Percentiles rank a stretch among this genome's conserved stretches.
Evolutionary conservation across 2,113 vertebrate genomes (phyloP).

Genomic region (Myrmophylax atrothorax): DNA sequence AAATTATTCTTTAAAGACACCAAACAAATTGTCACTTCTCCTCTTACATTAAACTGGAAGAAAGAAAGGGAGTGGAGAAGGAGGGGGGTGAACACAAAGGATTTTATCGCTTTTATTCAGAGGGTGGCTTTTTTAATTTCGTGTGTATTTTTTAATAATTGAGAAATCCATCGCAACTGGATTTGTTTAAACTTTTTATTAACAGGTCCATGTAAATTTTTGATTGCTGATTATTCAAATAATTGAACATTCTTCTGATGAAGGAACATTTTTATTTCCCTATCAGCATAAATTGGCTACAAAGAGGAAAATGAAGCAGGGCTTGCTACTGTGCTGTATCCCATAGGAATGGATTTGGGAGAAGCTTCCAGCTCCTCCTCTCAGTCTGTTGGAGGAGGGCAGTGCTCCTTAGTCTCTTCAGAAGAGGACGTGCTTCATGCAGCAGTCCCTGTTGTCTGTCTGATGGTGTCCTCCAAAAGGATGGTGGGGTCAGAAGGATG

Average conservation of each 20-base stretch:
- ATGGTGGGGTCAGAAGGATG: background rate
- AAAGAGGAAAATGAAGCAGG: background rate
- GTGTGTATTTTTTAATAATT: constrained; percentile 71
- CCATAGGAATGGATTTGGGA: background rate
- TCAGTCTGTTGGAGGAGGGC: background rate
- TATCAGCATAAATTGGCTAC: constrained; percentile 46
- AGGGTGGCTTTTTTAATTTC: constrained; percentile 53
- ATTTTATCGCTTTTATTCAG: constrained; percentile 72
- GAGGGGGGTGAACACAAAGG: constrained; percentile 56
- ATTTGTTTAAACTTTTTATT: constrained; percentile 72
- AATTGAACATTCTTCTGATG: constrained; percentile 56
- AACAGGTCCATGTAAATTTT: constrained; percentile 59
- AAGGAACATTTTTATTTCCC: constrained; percentile 55
- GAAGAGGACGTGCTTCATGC: background rate
- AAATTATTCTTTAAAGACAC: constrained; percentile 87
- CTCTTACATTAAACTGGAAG: constrained; percentile 77
- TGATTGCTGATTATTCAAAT: constrained; percentile 64
- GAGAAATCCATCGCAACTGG: constrained; percentile 55
- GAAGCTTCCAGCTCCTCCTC: background rate
- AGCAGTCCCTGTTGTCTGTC: background rate
- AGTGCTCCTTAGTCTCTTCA: background rate
- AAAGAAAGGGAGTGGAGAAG: constrained; percentile 56
- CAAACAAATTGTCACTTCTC: constrained; percentile 85
- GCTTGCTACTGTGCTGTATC: background rate
- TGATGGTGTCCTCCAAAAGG: background rate